Evolutionary conservation across 2,888 invertebrate species (phyloP).

Genomic region (Eupsilia transversa): DNA sequence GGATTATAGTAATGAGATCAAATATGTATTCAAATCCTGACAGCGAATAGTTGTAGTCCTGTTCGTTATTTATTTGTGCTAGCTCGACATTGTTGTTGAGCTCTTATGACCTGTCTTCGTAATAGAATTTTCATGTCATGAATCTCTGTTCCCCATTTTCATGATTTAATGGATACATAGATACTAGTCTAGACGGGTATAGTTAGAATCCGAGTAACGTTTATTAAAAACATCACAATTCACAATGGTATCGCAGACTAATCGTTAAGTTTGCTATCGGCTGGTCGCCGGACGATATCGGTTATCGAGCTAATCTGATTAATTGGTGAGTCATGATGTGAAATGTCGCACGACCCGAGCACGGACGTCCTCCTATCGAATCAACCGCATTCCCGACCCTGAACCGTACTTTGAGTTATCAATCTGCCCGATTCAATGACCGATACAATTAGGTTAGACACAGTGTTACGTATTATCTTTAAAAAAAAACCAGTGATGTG

Average conservation of each 20-base stretch:
- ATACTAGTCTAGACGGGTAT: constrained; percentile 55
- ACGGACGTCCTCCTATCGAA: constrained; percentile 73
- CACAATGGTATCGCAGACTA: constrained; percentile 62
- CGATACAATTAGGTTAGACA: constrained; percentile 44
- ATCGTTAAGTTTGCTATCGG: constrained; percentile 69
- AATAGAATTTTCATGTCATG: constrained; percentile 35
- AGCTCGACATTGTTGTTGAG: constrained; percentile 1
- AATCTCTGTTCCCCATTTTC: constrained; percentile 22
- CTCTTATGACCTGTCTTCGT: constrained; percentile 1
- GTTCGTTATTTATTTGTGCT: constrained; percentile 5
- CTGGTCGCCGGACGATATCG: constrained; percentile 75
- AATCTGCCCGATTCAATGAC: constrained; percentile 63
- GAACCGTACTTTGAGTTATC: constrained; percentile 72
- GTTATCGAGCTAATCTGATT: constrained; percentile 85
- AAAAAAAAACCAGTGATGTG: neutral
- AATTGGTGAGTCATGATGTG: constrained; percentile 82
- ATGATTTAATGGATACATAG: constrained; percentile 44
- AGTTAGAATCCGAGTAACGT: constrained; percentile 48
- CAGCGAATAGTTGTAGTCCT: neutral
- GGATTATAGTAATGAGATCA: constrained; percentile 48
- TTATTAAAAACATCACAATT: constrained; percentile 63
- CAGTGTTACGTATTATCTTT: constrained; percentile 7
- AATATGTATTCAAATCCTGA: constrained; percentile 35
- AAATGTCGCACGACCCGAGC: constrained; percentile 70
- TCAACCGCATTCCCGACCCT: constrained; percentile 70